Percentiles rank a stretch among this genome's conserved stretches.
These are phyloP conservation scores for Choreutis nemorana DNA, from an alignment of 2,888 invertebrate species.

Conservation along the genomic window DNA sequence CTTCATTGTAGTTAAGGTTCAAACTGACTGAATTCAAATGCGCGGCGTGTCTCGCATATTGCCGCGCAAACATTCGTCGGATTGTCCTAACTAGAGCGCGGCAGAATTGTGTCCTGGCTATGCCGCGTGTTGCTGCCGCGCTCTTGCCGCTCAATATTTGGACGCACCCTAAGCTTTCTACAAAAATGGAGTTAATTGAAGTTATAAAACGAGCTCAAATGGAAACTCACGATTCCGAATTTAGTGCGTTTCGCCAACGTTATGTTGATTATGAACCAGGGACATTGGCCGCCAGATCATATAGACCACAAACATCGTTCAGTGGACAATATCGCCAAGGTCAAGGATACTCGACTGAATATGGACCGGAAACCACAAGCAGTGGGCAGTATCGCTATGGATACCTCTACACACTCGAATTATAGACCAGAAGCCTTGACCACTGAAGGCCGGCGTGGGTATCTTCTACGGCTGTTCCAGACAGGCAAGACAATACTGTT, in stretches of 20 bases:
- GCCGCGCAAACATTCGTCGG: too few relatives aligned
- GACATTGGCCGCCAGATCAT: constrained; percentile 17
- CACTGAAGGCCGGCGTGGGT: constrained; percentile 15
- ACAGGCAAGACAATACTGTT: constrained; percentile 16
- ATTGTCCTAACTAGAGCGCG: too few relatives aligned
- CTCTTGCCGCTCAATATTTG: too few relatives aligned
- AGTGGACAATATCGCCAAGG: constrained; percentile 17
- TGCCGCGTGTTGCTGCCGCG: too few relatives aligned
- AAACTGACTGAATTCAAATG: too few relatives aligned
- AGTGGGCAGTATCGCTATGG: constrained; percentile 16
- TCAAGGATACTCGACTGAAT: constrained; percentile 16
- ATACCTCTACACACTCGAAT: constrained; percentile 16
- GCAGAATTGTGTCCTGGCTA: too few relatives aligned
- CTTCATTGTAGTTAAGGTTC: too few relatives aligned
- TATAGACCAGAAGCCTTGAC: constrained; percentile 16
- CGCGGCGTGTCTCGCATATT: too few relatives aligned
- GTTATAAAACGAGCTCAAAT: constrained; percentile 19
- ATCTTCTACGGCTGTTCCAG: constrained; percentile 16
- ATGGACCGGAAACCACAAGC: constrained; percentile 14
- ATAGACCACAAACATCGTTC: constrained; percentile 17
- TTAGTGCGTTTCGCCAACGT: constrained; percentile 17
- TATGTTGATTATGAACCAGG: constrained; percentile 17
- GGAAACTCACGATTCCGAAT: constrained; percentile 14
- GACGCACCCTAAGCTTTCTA: constrained; percentile 19
- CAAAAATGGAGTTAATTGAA: constrained; percentile 19